Conservation (phyloP, 2,113 vertebrate species). For the Entomyzon cyanotis region DNA sequence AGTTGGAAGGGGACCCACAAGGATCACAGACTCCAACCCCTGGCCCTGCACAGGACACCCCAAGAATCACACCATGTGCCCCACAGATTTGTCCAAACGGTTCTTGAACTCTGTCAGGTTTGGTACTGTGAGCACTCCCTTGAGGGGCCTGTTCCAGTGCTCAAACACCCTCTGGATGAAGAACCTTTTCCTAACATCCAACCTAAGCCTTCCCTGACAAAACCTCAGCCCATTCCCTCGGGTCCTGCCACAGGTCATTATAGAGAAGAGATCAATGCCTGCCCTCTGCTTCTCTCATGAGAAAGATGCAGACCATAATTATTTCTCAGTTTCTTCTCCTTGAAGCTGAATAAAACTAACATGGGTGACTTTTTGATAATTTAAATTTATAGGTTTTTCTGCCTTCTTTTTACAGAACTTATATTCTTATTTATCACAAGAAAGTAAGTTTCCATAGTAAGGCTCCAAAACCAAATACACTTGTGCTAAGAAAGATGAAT, state of each 20-base stretch:
- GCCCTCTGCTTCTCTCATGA: not conserved
- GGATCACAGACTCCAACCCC: not conserved
- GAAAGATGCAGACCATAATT: not conserved
- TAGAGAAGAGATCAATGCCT: not conserved
- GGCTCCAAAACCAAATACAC: not conserved
- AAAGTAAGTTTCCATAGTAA: not conserved
- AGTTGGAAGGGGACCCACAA: not conserved
- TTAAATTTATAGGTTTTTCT: not conserved
- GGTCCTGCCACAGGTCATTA: not conserved
- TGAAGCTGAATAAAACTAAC: not conserved
- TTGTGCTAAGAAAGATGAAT: not conserved
- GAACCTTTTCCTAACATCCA: not conserved
- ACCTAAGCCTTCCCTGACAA: not conserved
- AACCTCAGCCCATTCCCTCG: not conserved
- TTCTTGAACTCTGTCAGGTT: not conserved
- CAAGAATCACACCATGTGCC: not conserved
- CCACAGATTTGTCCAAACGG: not conserved
- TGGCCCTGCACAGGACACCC: too few relatives aligned
- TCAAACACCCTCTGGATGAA: rapidly evolving
- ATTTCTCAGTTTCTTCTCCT: not conserved
- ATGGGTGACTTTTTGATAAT: not conserved
- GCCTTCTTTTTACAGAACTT: not conserved
- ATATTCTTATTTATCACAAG: not conserved
- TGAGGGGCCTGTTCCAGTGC: not conserved
- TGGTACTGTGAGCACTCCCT: not conserved